These are phyloP conservation scores for Gadus chalcogrammus DNA, from an alignment of 2,113 vertebrate genomes.

Conservation along the genomic window DNA sequence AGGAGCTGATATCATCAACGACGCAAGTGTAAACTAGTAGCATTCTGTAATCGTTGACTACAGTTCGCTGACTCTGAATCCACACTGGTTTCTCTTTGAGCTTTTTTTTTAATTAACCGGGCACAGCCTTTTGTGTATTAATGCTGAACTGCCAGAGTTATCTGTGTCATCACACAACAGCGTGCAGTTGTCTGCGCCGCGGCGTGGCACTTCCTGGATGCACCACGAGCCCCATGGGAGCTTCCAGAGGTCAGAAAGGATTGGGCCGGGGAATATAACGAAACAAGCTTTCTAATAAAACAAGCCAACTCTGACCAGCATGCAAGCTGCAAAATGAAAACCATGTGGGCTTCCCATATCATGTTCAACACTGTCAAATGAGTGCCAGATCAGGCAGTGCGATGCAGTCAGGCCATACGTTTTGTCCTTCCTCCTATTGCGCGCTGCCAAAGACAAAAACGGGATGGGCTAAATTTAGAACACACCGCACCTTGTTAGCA, in stretches of 20 bases:
- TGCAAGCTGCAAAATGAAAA: constrained; percentile 71
- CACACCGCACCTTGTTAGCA: constrained; percentile 46
- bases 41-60: too few relatives aligned
- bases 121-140: too few relatives aligned
- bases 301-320: constrained; percentile 71
- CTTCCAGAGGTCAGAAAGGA: constrained; percentile 72
- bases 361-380: constrained; percentile 76
- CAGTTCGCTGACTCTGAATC: too few relatives aligned
- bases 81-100: too few relatives aligned
- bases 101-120: too few relatives aligned
- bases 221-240: constrained; percentile 70
- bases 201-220: constrained; percentile 53
- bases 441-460: constrained; percentile 46
- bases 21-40: too few relatives aligned
- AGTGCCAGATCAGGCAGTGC: constrained; percentile 65
- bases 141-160: too few relatives aligned
- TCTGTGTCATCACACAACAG: too few relatives aligned
- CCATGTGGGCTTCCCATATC: constrained; percentile 73
- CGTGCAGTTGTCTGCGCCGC: constrained; percentile 19
- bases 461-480: constrained; percentile 49
- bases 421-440: constrained; percentile 38
- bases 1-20: too few relatives aligned
- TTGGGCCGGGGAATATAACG: constrained; percentile 70
- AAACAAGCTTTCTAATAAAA: constrained; percentile 81
- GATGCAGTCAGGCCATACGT: constrained; percentile 42